Evolutionary conservation across 2,113 vertebrate genomes (phyloP).

Genomic region (Phoenicopterus ruber): DNA sequence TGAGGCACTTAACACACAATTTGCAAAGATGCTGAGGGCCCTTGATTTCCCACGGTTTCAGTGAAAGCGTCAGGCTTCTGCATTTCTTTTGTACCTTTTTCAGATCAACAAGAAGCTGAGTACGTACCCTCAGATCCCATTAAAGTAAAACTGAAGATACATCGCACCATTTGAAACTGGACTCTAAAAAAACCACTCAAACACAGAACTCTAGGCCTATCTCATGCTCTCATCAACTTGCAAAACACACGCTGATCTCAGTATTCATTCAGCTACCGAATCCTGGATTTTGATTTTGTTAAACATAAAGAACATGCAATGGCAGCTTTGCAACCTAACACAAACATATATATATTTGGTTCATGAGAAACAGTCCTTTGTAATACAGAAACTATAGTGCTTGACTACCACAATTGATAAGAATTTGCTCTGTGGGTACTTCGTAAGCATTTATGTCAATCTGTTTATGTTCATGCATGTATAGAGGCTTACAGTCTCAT

Average conservation of each 20-base stretch:
- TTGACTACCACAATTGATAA: neutral
- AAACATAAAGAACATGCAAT: neutral
- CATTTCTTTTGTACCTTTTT: neutral
- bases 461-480: neutral
- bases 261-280: neutral
- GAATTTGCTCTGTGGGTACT: neutral
- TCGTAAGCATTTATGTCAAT: neutral
- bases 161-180: neutral
- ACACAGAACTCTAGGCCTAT: neutral
- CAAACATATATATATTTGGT: neutral
- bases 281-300: neutral
- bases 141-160: neutral
- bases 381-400: neutral
- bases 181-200: neutral
- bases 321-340: neutral
- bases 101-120: neutral
- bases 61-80: neutral
- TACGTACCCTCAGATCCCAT: neutral
- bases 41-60: neutral
- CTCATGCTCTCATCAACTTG: neutral
- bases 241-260: neutral
- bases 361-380: neutral
- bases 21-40: neutral
- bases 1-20: neutral
- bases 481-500: neutral